phyloP scores from a whole-genome alignment of 2,113 vertebrate genomes.

The Indicator maculatus region DNA sequence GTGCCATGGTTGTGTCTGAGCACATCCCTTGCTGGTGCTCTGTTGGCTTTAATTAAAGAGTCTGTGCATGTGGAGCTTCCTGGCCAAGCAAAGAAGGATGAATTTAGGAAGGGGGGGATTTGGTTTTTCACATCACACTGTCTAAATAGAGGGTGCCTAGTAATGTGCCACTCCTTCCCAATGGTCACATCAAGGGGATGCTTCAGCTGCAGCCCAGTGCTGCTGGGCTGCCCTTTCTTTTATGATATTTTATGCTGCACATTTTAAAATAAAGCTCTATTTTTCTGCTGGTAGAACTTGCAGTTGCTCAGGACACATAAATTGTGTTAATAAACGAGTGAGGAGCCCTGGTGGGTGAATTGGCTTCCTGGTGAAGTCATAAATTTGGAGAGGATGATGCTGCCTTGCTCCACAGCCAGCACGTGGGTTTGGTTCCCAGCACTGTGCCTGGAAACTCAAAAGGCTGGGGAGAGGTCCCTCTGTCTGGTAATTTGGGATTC shows the following conservation, averaged over 20 bases:
- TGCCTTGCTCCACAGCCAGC: background rate
- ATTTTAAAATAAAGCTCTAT: conserved; percentile 2
- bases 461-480: rapidly evolving
- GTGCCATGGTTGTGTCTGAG: background rate
- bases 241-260: background rate
- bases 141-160: background rate
- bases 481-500: background rate
- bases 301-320: background rate
- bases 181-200: rapidly evolving
- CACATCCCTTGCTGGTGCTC: conserved; percentile 1
- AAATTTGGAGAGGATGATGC: conserved; percentile 34
- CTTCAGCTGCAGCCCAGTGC: background rate
- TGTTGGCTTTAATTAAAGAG: conserved; percentile 63
- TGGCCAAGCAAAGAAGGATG: background rate
- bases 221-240: background rate
- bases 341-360: conserved; percentile 40
- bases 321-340: conserved; percentile 42
- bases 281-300: background rate
- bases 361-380: conserved; percentile 50
- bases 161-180: rapidly evolving
- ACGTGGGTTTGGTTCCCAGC: background rate
- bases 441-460: background rate
- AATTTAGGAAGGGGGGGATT: background rate
- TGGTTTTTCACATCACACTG: background rate
- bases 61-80: background rate